phyloP scores from a whole-genome alignment of 2,797 vertebrate genomes.

The Chanos chanos region DNA sequence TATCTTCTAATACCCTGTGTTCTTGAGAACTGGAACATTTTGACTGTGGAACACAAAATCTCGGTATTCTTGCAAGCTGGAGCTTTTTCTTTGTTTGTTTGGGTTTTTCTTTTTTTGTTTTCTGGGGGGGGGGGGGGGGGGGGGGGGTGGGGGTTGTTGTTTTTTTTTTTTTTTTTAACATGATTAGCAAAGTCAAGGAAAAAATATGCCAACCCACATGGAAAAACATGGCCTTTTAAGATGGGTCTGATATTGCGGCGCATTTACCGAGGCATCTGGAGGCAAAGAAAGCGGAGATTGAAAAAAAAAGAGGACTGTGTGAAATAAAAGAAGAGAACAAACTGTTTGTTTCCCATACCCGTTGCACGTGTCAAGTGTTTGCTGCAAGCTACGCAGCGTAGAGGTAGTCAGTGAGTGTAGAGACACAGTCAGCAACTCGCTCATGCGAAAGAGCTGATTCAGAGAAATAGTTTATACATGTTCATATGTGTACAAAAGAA shows the following conservation, averaged over 20 bases:
- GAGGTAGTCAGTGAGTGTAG: not conserved
- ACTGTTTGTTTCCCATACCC: not conserved
- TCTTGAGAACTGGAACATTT: too few relatives aligned
- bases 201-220: slow-evolving; percentile 52
- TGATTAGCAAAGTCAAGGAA: slow-evolving; percentile 47
- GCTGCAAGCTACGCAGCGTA: slow-evolving; percentile 3
- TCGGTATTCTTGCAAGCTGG: too few relatives aligned
- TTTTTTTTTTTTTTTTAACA: slow-evolving; percentile 50
- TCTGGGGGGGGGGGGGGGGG: too few relatives aligned
- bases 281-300: slow-evolving; percentile 38
- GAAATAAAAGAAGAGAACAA: slow-evolving; percentile 2
- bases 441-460: slow-evolving; percentile 1
- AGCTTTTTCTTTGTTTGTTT: too few relatives aligned
- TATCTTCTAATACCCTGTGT: too few relatives aligned
- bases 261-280: slow-evolving; percentile 49
- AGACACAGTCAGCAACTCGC: not conserved
- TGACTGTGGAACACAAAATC: too few relatives aligned
- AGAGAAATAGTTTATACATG: too few relatives aligned
- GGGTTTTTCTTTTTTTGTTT: too few relatives aligned
- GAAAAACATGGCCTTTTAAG: slow-evolving; percentile 53
- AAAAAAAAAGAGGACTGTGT: slow-evolving; percentile 15
- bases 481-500: not conserved
- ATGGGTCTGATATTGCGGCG: slow-evolving; percentile 55
- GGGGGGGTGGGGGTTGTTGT: slow-evolving; percentile 36
- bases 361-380: slow-evolving; percentile 14